Evolutionary conservation across 2,888 invertebrate genomes (phyloP).

Genomic region (Theretra japonica): DNA sequence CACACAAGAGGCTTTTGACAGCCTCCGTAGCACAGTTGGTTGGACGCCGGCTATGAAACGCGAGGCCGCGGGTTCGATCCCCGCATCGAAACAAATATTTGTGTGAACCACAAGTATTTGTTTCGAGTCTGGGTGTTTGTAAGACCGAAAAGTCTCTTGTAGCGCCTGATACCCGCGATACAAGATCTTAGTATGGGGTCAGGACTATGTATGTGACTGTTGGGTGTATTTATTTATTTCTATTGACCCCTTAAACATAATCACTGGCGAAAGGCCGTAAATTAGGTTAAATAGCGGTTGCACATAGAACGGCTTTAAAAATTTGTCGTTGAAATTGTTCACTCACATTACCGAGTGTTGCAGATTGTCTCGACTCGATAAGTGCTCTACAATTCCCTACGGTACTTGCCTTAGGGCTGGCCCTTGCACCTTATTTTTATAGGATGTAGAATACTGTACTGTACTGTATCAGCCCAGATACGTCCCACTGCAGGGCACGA

Average conservation of each 20-base stretch:
- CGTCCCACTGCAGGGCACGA: no score
- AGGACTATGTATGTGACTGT: neutral
- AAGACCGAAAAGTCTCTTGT: no score
- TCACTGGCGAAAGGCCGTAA: neutral
- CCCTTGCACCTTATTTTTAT: neutral
- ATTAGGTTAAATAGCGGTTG: neutral
- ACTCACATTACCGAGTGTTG: conserved; percentile 21
- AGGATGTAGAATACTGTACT: neutral
- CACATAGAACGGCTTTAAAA: conserved; percentile 27
- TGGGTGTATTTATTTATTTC: neutral
- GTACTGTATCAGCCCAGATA: no score
- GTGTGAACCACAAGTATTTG: no score
- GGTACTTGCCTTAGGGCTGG: conserved; percentile 13
- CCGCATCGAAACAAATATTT: no score
- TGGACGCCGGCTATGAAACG: no score
- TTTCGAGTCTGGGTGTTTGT: no score
- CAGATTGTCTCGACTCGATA: conserved; percentile 21
- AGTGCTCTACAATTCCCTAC: conserved; percentile 23
- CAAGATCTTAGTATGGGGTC: no score
- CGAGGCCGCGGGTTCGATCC: no score
- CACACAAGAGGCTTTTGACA: no score
- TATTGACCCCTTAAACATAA: neutral
- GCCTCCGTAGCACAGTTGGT: no score
- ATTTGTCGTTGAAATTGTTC: conserved; percentile 13
- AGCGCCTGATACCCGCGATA: no score